A percentile compares a stretch with the other conserved stretches of the same genome.
These are phyloP conservation scores for Campopleginae sp. DNA, from an alignment of 2,888 invertebrate species.

Conservation along the genomic window DNA sequence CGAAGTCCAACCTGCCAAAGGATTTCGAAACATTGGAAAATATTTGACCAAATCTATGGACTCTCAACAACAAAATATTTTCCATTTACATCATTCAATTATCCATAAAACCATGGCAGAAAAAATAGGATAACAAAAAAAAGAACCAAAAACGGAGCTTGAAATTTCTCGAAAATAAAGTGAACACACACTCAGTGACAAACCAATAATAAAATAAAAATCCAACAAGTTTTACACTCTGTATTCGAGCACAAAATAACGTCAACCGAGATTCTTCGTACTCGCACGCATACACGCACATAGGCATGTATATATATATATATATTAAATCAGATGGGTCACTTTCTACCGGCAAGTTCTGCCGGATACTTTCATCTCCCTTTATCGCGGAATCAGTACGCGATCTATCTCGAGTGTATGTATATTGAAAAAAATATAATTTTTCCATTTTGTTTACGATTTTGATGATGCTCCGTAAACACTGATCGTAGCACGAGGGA, in stretches of 20 bases:
- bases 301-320: conserved; percentile 7
- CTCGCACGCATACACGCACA: not conserved
- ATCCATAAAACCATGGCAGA: not conserved
- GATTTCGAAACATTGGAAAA: not conserved
- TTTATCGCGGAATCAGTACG: conserved; percentile 21
- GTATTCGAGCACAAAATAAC: not conserved
- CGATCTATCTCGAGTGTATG: not conserved
- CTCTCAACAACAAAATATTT: not conserved
- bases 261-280: conserved; percentile 1
- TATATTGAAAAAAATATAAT: not conserved
- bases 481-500: conserved; percentile 35
- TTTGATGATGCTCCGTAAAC: not conserved
- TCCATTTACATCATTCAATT: not conserved
- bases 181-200: not conserved
- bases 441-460: not conserved
- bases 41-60: not conserved
- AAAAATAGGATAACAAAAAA: not conserved
- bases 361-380: conserved; percentile 50
- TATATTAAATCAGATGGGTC: conserved; percentile 35
- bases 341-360: conserved; percentile 56
- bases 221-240: not conserved
- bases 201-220: not conserved
- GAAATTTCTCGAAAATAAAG: not conserved
- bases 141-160: not conserved
- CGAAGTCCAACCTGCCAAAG: not conserved